Percentiles rank a stretch among this genome's conserved stretches.
phyloP scores from a whole-genome alignment of 2,113 vertebrate genomes.

The Misgurnus anguillicaudatus region DNA sequence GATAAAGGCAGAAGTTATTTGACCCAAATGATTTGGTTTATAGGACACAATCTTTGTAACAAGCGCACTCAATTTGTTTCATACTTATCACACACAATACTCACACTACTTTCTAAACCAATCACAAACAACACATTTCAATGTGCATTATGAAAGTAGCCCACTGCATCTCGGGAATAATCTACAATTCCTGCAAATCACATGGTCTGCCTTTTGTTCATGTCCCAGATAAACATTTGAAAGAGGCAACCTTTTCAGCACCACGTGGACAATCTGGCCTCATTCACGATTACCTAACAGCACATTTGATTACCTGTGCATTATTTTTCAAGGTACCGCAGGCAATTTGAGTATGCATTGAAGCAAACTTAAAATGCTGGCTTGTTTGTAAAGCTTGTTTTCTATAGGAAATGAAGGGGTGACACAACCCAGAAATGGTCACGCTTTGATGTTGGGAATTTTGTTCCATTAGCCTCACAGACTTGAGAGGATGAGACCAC shows the following conservation, averaged over 20 bases:
- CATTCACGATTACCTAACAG: background rate
- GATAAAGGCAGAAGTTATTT: background rate
- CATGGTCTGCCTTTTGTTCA: background rate
- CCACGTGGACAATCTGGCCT: conserved; percentile 13
- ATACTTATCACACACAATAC: conserved; percentile 1
- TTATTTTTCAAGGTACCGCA: background rate
- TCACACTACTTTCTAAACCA: background rate
- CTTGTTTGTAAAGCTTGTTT: conserved; percentile 26
- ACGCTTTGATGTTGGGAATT: conserved; percentile 35
- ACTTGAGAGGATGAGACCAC: conserved; percentile 14
- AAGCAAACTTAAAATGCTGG: background rate
- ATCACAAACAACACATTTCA: background rate
- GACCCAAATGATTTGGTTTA: background rate
- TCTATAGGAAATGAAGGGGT: conserved; percentile 32
- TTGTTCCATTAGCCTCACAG: conserved; percentile 39
- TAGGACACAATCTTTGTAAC: background rate
- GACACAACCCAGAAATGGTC: conserved; percentile 37
- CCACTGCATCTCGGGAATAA: no score
- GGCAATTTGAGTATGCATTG: background rate
- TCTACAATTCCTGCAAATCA: background rate
- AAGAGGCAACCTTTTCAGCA: conserved; percentile 2
- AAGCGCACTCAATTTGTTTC: background rate
- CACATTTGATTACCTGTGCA: conserved; percentile 14
- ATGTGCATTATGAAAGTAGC: background rate
- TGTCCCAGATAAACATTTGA: conserved; percentile 22